Conservation (phyloP, 2,113 vertebrate genomes). For the Puma concolor region DNA sequence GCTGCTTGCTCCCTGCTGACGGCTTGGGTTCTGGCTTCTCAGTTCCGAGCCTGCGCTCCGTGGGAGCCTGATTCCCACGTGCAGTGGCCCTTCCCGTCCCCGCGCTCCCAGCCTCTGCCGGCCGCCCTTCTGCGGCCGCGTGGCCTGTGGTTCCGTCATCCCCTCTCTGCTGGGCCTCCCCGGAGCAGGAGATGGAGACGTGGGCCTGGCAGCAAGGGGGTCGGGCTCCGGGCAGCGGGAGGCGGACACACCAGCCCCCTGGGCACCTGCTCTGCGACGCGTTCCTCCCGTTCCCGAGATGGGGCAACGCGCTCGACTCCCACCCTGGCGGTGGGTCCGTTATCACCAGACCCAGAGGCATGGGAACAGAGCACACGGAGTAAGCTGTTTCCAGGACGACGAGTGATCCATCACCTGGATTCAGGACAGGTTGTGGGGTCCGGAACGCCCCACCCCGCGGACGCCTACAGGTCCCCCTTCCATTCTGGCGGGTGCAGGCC, state of each 20-base stretch:
- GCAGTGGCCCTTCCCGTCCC: not conserved
- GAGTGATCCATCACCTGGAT: not conserved
- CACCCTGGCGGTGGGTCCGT: not conserved
- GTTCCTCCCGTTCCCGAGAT: not conserved
- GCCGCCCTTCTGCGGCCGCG: accelerated
- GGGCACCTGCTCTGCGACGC: not conserved
- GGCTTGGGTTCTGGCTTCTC: not conserved
- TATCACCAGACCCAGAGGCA: not conserved
- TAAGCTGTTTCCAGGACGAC: accelerated
- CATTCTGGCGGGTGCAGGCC: not conserved
- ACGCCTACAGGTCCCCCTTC: not conserved
- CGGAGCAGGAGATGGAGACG: too few species aligned
- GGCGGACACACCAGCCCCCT: accelerated
- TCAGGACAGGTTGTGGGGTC: too few species aligned
- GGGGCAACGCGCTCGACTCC: accelerated
- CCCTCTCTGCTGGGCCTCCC: not conserved
- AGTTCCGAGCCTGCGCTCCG: not conserved
- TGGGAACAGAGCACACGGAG: not conserved
- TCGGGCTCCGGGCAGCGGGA: not conserved
- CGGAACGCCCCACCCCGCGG: accelerated
- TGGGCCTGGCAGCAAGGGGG: accelerated
- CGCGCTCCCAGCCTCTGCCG: accelerated
- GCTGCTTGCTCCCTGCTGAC: not conserved
- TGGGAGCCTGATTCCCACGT: not conserved
- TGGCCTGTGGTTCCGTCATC: accelerated